phyloP scores from a whole-genome alignment of 2,797 vertebrate genomes.

The Sebastiscus albofasciatus region DNA sequence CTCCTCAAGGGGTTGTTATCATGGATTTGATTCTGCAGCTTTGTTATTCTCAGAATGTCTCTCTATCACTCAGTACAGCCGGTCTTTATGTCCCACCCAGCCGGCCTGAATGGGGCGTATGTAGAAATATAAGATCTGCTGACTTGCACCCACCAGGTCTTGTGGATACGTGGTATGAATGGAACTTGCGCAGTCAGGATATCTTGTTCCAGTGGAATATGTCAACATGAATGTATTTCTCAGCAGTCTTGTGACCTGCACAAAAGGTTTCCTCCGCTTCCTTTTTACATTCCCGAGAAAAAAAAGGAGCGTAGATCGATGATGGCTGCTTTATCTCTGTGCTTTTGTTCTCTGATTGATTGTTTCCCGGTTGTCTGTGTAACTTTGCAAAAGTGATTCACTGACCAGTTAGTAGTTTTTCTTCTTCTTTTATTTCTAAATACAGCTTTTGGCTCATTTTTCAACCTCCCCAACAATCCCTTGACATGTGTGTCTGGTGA shows the following conservation, averaged over 20 bases:
- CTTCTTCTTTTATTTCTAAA: not conserved
- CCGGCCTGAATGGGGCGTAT: conserved; percentile 17
- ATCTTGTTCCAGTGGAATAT: conserved; percentile 74
- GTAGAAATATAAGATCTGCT: conserved; percentile 71
- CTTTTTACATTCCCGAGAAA: conserved; percentile 30
- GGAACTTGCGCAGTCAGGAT: conserved; percentile 80
- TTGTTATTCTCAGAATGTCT: conserved; percentile 38
- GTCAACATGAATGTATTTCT: conserved; percentile 68
- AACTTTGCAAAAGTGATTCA: not conserved
- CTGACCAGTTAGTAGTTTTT: not conserved
- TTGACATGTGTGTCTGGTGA: not conserved
- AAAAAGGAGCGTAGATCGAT: conserved; percentile 30
- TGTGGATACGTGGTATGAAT: conserved; percentile 77
- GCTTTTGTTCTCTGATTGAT: conserved; percentile 65
- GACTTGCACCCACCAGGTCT: conserved; percentile 66
- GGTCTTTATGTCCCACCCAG: conserved; percentile 28
- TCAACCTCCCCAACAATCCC: not conserved
- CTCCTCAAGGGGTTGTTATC: conserved; percentile 16
- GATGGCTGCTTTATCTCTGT: conserved; percentile 35
- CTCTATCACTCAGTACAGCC: not conserved
- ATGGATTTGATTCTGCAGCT: conserved; percentile 25
- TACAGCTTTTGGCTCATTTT: conserved; percentile 6
- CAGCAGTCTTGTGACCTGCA: conserved; percentile 64
- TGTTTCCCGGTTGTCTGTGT: conserved; percentile 32
- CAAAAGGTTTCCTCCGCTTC: conserved; percentile 53